Evolutionary conservation across 2,113 vertebrate genomes (phyloP).

Genomic region (Panthera tigris): DNA sequence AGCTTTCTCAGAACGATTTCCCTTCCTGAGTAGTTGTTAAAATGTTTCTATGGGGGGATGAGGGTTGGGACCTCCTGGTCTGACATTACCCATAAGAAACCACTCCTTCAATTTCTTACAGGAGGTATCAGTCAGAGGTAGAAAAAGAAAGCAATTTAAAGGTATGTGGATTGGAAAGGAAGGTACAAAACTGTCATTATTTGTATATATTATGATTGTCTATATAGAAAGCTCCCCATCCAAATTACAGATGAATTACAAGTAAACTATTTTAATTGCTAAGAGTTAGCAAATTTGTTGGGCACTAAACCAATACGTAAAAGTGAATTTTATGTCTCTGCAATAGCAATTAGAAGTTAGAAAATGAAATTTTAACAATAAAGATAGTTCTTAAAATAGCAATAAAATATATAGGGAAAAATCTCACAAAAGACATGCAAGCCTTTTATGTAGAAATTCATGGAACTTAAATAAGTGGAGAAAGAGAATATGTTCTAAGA

Average conservation of each 20-base stretch:
- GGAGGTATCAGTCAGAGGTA: background rate
- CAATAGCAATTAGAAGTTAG: background rate
- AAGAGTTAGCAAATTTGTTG: background rate
- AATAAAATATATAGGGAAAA: background rate
- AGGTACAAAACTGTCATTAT: background rate
- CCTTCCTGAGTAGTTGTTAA: background rate
- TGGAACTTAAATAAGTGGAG: background rate
- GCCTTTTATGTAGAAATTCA: background rate
- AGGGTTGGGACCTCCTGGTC: background rate
- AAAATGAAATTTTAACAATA: background rate
- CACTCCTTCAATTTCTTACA: background rate
- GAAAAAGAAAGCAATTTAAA: background rate
- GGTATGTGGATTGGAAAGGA: background rate
- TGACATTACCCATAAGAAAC: background rate
- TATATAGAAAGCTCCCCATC: background rate
- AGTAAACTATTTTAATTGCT: background rate
- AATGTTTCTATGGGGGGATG: background rate
- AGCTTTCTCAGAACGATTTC: background rate
- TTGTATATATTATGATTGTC: background rate
- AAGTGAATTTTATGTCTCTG: background rate
- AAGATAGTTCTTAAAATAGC: background rate
- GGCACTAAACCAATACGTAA: background rate
- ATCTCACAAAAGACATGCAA: background rate
- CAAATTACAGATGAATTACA: background rate
- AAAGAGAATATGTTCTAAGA: background rate